phyloP scores from a whole-genome alignment of 2,888 invertebrate genomes.

The Oscheius sp. region DNA sequence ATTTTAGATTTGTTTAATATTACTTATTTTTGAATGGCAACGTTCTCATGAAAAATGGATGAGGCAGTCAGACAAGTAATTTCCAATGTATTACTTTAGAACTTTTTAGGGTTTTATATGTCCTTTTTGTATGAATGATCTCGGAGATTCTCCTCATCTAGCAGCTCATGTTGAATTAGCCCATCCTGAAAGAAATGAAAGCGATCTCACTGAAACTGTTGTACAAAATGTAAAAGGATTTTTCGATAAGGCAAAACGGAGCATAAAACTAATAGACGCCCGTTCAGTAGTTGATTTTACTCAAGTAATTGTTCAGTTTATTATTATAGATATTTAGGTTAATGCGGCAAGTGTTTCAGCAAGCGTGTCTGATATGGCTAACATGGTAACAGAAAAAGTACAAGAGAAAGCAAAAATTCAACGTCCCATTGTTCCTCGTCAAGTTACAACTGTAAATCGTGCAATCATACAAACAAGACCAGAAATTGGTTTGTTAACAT shows the following conservation, averaged over 20 bases:
- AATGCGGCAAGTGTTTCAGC: conserved; percentile 27
- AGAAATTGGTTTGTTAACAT: conserved; percentile 17
- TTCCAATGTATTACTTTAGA: not conserved
- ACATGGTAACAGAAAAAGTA: conserved; percentile 33
- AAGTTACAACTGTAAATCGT: too few species aligned
- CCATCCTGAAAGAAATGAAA: conserved; percentile 74
- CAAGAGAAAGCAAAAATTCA: conserved; percentile 29
- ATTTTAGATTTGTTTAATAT: too few species aligned
- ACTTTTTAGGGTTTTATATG: conserved; percentile 88
- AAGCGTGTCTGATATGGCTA: conserved; percentile 34
- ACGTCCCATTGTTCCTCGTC: too few species aligned
- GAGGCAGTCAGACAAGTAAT: conserved; percentile 28
- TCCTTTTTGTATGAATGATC: conserved; percentile 90
- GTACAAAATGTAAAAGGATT: conserved; percentile 73
- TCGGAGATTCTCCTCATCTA: conserved; percentile 84
- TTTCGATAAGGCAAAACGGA: conserved; percentile 85
- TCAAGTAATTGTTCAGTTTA: conserved; percentile 24
- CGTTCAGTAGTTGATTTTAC: conserved; percentile 41
- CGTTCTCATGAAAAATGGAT: conserved; percentile 20
- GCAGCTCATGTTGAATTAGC: conserved; percentile 87
- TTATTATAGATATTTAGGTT: conserved; percentile 22
- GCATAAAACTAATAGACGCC: conserved; percentile 52
- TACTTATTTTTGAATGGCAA: too few species aligned
- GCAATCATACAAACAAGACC: conserved; percentile 22
- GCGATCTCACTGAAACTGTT: conserved; percentile 76